Conservation (phyloP, 2,888 invertebrate species). For the Habroteleia sp. region DNA sequence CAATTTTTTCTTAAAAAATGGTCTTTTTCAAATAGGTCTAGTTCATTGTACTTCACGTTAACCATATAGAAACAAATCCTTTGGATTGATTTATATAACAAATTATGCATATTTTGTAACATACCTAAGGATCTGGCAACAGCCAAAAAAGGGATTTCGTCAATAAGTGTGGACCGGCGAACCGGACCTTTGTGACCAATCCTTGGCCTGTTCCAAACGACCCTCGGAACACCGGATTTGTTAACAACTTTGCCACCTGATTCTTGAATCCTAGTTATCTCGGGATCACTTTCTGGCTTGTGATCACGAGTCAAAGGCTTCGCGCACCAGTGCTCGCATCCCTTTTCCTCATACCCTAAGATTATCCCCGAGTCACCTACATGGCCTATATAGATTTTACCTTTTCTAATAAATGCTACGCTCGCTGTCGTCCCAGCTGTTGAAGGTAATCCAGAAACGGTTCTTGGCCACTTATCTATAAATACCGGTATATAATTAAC, state of each 20-base stretch:
- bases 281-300: slow-evolving; percentile 94
- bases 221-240: slow-evolving; percentile 94
- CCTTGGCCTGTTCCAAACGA: slow-evolving; percentile 97
- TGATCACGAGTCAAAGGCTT: slow-evolving; percentile 94
- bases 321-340: slow-evolving; percentile 88
- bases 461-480: slow-evolving; percentile 96
- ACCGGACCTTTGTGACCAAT: slow-evolving; percentile 93
- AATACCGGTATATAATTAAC: not conserved
- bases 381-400: slow-evolving; percentile 98
- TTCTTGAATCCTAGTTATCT: slow-evolving; percentile 91
- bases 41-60: too few relatives aligned
- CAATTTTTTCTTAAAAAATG: too few relatives aligned
- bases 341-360: slow-evolving; percentile 89
- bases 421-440: slow-evolving; percentile 99
- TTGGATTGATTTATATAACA: too few relatives aligned
- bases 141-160: slow-evolving; percentile 97
- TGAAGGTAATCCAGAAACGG: slow-evolving; percentile 96
- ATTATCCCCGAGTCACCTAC: slow-evolving; percentile 99
- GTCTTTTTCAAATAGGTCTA: too few relatives aligned
- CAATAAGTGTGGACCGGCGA: slow-evolving; percentile 92
- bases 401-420: slow-evolving; percentile 95
- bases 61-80: too few relatives aligned
- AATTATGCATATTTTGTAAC: too few relatives aligned
- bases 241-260: slow-evolving; percentile 91
- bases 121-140: slow-evolving; percentile 95